Conservation (phyloP, 2,888 invertebrate species). For the Lycophotia porphyrea region DNA sequence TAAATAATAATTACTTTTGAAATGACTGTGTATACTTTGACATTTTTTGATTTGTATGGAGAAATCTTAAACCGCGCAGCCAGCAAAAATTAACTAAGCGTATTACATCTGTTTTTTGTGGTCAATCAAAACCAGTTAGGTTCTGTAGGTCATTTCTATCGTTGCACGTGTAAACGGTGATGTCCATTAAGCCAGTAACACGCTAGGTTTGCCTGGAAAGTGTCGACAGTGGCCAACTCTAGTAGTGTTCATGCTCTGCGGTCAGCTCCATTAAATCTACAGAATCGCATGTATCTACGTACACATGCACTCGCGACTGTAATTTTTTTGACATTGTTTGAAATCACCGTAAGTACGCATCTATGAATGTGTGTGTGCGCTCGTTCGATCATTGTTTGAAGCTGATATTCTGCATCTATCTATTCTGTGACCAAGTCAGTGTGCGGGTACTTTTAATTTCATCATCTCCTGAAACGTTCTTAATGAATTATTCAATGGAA, state of each 20-base stretch:
- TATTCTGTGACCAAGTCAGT: slow-evolving; percentile 38
- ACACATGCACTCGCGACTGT: neutral
- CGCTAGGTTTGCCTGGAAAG: neutral
- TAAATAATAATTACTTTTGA: no score
- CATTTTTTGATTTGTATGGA: neutral
- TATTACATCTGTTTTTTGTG: neutral
- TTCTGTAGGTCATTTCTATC: neutral
- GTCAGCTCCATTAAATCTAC: neutral
- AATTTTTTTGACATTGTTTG: neutral
- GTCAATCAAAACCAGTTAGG: neutral
- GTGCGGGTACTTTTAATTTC: slow-evolving; percentile 59
- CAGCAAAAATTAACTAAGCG: neutral
- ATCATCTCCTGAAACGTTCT: slow-evolving; percentile 50
- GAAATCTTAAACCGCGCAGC: neutral
- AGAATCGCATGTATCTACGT: neutral
- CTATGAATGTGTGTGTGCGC: neutral
- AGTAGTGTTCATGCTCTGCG: neutral
- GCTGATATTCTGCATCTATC: slow-evolving; percentile 1
- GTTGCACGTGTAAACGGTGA: no score
- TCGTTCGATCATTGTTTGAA: neutral
- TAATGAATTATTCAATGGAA: slow-evolving; percentile 60
- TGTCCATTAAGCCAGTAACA: no score
- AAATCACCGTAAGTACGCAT: neutral
- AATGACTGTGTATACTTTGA: no score
- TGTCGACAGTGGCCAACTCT: neutral